phyloP scores from a whole-genome alignment of 2,113 vertebrate genomes.

The Pluvialis apricaria region DNA sequence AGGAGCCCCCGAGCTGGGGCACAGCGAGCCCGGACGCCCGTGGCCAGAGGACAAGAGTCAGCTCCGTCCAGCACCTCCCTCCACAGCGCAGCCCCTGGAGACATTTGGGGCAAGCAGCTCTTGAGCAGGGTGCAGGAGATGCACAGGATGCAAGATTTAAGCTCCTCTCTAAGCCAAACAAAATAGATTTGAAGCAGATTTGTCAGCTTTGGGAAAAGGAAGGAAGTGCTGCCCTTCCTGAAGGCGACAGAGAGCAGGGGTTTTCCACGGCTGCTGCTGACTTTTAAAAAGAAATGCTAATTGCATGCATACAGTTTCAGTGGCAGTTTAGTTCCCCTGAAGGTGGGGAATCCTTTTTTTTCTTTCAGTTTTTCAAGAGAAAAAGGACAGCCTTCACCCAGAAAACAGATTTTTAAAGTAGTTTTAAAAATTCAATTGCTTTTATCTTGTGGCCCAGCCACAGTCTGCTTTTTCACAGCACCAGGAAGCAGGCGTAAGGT shows the following conservation, averaged over 20 bases:
- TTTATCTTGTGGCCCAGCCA: background rate
- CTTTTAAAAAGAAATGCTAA: background rate
- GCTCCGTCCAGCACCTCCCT: background rate
- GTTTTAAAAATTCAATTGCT: background rate
- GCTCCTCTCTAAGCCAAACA: background rate
- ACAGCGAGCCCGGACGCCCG: fast-evolving
- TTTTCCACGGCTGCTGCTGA: background rate
- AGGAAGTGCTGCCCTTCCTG: background rate
- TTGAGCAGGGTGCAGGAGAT: background rate
- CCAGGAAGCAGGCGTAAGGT: background rate
- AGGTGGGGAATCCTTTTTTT: background rate
- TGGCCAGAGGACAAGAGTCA: background rate
- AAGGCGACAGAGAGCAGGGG: background rate
- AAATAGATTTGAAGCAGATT: background rate
- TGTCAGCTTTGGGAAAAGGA: background rate
- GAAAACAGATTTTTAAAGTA: background rate
- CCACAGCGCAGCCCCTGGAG: background rate
- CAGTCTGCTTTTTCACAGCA: background rate
- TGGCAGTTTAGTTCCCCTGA: background rate
- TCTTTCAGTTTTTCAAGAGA: background rate
- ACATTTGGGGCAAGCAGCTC: background rate
- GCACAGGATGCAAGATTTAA: no score
- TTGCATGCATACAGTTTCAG: background rate
- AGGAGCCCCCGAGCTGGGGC: background rate
- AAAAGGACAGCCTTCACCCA: background rate